Percentiles rank a stretch among this genome's conserved stretches.
Conservation (phyloP, 30 jellyfish, hydroid and myxozoan genomes). For the Turritopsis dohrnii region DNA sequence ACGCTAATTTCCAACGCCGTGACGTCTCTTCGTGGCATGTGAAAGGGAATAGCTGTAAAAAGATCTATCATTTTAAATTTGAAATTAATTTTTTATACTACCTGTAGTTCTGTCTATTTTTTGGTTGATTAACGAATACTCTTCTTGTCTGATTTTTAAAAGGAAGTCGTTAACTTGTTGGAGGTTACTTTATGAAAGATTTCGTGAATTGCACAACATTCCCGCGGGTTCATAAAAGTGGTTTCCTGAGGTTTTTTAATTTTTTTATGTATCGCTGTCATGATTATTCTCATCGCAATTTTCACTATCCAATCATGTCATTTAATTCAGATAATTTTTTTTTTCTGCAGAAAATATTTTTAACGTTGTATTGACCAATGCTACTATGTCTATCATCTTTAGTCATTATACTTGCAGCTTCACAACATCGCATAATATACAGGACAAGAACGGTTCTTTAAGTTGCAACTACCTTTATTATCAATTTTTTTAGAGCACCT, state of each 20-base stretch:
- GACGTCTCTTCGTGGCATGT: constrained; percentile 48
- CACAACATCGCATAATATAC: not conserved
- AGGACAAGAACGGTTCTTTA: not conserved
- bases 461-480: too few species aligned
- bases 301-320: not conserved
- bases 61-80: not conserved
- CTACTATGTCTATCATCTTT: not conserved
- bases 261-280: not conserved
- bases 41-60: not conserved
- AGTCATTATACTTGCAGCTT: not conserved
- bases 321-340: not conserved
- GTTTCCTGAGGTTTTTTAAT: not conserved
- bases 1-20: constrained; percentile 49
- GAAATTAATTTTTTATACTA: not conserved
- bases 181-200: not conserved
- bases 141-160: not conserved
- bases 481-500: too few species aligned
- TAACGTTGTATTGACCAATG: not conserved
- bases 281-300: not conserved
- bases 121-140: not conserved
- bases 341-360: not conserved
- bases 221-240: not conserved
- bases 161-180: too few species aligned
- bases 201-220: not conserved
- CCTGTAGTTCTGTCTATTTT: not conserved